These are phyloP conservation scores for Centroberyx gerrardi DNA, from an alignment of 2,797 vertebrate species.

Conservation along the genomic window DNA sequence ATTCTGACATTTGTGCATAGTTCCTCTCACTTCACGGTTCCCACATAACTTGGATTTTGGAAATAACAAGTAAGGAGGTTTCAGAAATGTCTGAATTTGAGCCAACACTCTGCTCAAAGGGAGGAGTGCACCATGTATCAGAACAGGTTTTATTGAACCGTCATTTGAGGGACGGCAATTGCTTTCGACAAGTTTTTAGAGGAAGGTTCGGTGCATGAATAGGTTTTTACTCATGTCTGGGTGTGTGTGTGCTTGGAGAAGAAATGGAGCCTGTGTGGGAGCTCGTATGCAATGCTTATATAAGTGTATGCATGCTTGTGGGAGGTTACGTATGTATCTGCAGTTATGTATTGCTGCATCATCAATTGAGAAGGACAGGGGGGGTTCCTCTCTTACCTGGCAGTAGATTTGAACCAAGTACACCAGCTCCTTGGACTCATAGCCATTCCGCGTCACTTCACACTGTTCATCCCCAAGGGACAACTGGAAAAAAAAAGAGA, in stretches of 20 bases:
- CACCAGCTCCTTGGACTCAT: slow-evolving; percentile 96
- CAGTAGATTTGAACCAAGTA: slow-evolving; percentile 98
- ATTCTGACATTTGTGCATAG: slow-evolving; percentile 32
- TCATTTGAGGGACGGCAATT: slow-evolving; percentile 11
- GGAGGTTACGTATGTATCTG: not conserved
- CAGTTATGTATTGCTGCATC: not conserved
- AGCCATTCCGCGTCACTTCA: slow-evolving; percentile 94
- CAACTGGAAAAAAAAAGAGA: slow-evolving; percentile 76
- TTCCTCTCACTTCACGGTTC: slow-evolving; percentile 36
- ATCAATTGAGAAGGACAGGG: not conserved
- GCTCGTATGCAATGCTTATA: not conserved
- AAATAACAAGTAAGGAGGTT: slow-evolving; percentile 38
- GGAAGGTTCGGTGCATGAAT: slow-evolving; percentile 4
- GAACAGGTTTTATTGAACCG: slow-evolving; percentile 9
- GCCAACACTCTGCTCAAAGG: slow-evolving; percentile 12
- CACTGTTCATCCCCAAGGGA: slow-evolving; percentile 96
- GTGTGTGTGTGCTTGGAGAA: slow-evolving; percentile 1
- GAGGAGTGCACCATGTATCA: not conserved
- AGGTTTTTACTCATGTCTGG: not conserved
- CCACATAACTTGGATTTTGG: slow-evolving; percentile 54
- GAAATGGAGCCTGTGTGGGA: slow-evolving; percentile 3
- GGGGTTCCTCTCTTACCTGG: slow-evolving; percentile 88
- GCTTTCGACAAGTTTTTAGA: not conserved
- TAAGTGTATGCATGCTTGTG: slow-evolving; percentile 10
- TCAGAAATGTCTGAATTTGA: slow-evolving; percentile 36